A percentile compares a stretch with the other conserved stretches of the same genome.
These are phyloP conservation scores for Drosophila greeni DNA, from an alignment of 2,888 invertebrate genomes.

Conservation along the genomic window DNA sequence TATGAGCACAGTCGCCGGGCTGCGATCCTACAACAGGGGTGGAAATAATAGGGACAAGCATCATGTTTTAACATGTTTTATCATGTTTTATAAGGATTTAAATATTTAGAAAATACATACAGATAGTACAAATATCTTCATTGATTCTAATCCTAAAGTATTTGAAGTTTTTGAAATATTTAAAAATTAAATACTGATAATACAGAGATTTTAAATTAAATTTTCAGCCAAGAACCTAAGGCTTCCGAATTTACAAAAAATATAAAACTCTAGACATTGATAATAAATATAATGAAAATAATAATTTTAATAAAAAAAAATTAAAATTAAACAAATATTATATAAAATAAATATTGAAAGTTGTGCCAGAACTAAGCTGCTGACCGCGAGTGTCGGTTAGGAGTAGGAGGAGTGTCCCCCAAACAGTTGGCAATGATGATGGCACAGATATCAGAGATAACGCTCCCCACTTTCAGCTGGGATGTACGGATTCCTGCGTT, in stretches of 20 bases:
- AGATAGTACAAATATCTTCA: neutral
- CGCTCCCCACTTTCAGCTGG: slow-evolving; percentile 25
- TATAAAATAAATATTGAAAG: neutral
- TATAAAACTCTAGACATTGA: neutral
- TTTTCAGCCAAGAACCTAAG: too few species aligned
- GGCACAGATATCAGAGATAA: slow-evolving; percentile 46
- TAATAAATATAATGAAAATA: neutral
- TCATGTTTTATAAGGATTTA: neutral
- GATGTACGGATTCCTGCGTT: slow-evolving; percentile 6
- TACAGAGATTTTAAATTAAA: too few species aligned
- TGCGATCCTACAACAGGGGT: slow-evolving; percentile 13
- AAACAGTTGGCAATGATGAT: slow-evolving; percentile 32
- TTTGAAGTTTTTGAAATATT: too few species aligned
- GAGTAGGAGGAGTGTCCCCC: slow-evolving; percentile 6
- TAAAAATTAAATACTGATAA: too few species aligned
- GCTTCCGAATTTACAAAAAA: neutral
- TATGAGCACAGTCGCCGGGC: slow-evolving; percentile 9
- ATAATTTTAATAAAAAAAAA: neutral
- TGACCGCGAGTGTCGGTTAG: slow-evolving; percentile 8
- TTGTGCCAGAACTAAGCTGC: neutral
- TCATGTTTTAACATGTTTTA: neutral
- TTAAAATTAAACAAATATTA: neutral
- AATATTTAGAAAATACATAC: neutral
- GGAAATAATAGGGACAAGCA: neutral
- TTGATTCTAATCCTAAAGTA: neutral